A percentile compares a stretch with the other conserved stretches of the same genome.
Conservation (phyloP, 2,113 vertebrate species). For the Phodopus roborovskii region DNA sequence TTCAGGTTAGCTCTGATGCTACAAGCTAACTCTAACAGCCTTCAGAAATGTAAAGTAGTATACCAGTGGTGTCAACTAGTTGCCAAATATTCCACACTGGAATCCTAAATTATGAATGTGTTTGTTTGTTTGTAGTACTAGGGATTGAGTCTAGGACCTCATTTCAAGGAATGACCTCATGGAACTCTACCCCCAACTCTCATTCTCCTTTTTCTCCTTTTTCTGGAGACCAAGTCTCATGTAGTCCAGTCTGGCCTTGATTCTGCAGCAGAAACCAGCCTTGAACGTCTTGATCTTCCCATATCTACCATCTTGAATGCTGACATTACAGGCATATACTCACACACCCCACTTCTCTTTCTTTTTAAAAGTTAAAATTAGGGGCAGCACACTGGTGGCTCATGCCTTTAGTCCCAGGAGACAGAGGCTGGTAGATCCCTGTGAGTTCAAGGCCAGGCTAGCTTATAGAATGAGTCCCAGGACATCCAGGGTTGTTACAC, state of each 20-base stretch:
- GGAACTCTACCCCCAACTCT: not conserved
- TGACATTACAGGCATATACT: not conserved
- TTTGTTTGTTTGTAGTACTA: not conserved
- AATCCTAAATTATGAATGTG: not conserved
- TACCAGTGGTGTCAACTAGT: not conserved
- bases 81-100: constrained; percentile 11
- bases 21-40: not conserved
- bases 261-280: not conserved
- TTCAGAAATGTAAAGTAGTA: constrained; percentile 1
- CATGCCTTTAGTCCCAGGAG: not conserved
- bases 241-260: not conserved
- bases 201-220: not conserved
- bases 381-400: not conserved
- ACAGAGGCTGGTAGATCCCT: not conserved
- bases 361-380: constrained; percentile 53
- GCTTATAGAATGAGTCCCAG: not conserved
- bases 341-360: not conserved
- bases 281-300: not conserved
- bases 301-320: not conserved
- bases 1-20: not conserved
- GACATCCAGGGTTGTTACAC: not conserved
- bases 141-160: not conserved
- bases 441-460: not conserved
- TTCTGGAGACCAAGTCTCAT: not conserved
- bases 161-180: not conserved